Percentiles rank a stretch among this genome's conserved stretches.
phyloP scores from a whole-genome alignment of 2,888 invertebrate genomes.

The Hermaeophaga mercurialis region DNA sequence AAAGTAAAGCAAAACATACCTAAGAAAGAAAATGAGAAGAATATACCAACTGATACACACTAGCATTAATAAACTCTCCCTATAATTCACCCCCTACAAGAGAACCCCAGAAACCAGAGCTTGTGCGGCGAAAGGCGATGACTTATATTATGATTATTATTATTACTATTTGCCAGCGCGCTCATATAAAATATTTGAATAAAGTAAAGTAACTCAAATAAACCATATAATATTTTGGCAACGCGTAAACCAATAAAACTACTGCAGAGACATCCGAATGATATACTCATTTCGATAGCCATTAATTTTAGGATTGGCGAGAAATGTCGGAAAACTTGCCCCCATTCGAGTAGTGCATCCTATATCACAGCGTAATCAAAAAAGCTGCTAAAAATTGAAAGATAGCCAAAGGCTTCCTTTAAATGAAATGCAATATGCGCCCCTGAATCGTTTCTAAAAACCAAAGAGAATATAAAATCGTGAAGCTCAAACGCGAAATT shows the following conservation, averaged over 20 bases:
- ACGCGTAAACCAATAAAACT: background rate
- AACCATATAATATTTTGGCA: background rate
- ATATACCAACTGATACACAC: too few relatives aligned
- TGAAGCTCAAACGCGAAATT: constrained; percentile 24
- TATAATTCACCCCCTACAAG: too few relatives aligned
- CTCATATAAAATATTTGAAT: background rate
- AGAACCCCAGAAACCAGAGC: too few relatives aligned
- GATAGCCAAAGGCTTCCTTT: constrained; percentile 20
- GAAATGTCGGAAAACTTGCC: background rate
- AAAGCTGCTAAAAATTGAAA: constrained; percentile 23
- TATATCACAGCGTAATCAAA: constrained; percentile 14
- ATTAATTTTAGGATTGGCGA: background rate
- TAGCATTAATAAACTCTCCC: too few relatives aligned
- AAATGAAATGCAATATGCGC: constrained; percentile 23
- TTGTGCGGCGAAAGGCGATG: too few relatives aligned
- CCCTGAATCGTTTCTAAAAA: constrained; percentile 12
- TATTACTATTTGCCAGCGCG: too few relatives aligned
- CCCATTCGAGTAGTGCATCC: constrained; percentile 7
- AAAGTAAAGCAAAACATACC: too few relatives aligned
- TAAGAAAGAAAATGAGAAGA: too few relatives aligned
- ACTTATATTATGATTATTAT: too few relatives aligned
- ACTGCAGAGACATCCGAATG: background rate
- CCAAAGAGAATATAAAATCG: constrained; percentile 39
- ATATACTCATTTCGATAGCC: background rate
- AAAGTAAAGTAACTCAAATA: background rate